Percentiles rank a stretch among this genome's conserved stretches.
These are phyloP conservation scores for Holocentrus rufus DNA, from an alignment of 2,797 vertebrate species.

Conservation along the genomic window DNA sequence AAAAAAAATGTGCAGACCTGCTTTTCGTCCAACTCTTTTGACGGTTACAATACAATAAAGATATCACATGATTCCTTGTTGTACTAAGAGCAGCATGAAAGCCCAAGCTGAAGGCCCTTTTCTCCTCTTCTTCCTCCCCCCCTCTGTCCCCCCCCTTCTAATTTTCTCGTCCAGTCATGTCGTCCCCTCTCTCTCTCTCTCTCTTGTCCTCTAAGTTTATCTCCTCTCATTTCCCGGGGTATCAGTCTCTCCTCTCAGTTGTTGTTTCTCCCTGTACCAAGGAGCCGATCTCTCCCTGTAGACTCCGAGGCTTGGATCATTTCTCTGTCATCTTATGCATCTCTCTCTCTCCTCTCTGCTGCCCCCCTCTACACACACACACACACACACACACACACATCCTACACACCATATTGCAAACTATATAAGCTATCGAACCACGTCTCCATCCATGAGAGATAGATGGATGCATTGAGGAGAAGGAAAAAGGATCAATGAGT, in stretches of 20 bases:
- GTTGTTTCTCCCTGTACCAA: conserved; percentile 33
- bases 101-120: neutral
- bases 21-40: neutral
- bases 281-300: conserved; percentile 70
- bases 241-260: conserved; percentile 53
- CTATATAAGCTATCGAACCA: conserved; percentile 17
- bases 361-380: conserved; percentile 6
- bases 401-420: neutral
- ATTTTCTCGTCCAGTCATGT: conserved; percentile 26
- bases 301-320: conserved; percentile 59
- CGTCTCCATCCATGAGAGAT: conserved; percentile 52
- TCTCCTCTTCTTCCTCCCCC: too few relatives aligned
- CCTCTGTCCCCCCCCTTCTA: conserved; percentile 27
- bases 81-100: neutral
- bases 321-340: conserved; percentile 47
- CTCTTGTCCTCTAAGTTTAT: conserved; percentile 30
- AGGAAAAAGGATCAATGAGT: conserved; percentile 57
- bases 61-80: too few relatives aligned
- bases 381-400: conserved; percentile 15
- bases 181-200: conserved; percentile 3
- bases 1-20: too few relatives aligned
- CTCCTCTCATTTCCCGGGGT: conserved; percentile 68
- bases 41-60: conserved; percentile 3
- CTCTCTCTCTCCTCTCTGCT: conserved; percentile 29
- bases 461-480: conserved; percentile 46